Conservation (phyloP, 2,797 vertebrate genomes). For the Thamnophis elegans region DNA sequence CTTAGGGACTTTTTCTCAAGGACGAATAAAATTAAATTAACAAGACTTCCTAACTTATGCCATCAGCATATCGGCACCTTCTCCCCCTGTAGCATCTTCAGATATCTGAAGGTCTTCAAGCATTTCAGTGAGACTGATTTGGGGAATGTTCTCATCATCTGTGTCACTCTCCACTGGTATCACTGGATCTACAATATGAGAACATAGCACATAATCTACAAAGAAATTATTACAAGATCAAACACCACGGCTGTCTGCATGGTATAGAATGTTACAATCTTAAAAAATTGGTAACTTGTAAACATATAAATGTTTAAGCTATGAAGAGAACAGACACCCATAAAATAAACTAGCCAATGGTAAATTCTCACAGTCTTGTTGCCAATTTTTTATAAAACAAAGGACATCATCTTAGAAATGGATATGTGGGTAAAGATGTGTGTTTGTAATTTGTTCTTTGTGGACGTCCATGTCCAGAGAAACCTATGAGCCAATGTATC, state of each 20-base stretch:
- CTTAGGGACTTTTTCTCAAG: neutral
- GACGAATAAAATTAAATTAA: neutral
- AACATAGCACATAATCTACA: neutral
- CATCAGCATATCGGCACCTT: constrained; percentile 93
- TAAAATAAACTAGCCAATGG: neutral
- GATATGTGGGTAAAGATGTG: neutral
- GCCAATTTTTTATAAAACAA: neutral
- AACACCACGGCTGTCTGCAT: neutral
- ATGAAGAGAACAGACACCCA: neutral
- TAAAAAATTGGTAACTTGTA: neutral
- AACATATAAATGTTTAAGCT: neutral
- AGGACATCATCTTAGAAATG: neutral
- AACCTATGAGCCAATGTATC: neutral
- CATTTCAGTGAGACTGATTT: constrained; percentile 93
- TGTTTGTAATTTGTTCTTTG: neutral
- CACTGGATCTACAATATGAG: constrained; percentile 75
- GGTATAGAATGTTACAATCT: neutral
- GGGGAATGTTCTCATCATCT: constrained; percentile 90
- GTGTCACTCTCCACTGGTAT: constrained; percentile 92
- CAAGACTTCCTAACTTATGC: constrained; percentile 37
- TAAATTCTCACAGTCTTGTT: neutral
- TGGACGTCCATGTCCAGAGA: neutral
- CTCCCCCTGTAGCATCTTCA: constrained; percentile 87
- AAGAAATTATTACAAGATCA: neutral
- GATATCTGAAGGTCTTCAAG: constrained; percentile 92